Conservation (phyloP, 2,113 vertebrate species). For the Notarius lentiginosus region DNA sequence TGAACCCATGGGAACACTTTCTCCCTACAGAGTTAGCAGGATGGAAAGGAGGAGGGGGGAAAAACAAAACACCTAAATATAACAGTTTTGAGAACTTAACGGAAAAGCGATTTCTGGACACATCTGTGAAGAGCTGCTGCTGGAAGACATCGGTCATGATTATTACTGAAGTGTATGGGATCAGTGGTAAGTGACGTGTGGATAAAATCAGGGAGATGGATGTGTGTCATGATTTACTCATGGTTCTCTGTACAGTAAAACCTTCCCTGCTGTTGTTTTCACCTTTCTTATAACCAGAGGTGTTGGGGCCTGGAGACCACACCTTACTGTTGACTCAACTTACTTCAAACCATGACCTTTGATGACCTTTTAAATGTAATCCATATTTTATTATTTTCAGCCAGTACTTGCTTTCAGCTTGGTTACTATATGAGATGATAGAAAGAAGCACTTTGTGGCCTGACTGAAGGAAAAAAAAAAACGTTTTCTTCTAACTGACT, state of each 20-base stretch:
- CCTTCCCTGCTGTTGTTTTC: not conserved
- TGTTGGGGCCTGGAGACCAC: not conserved
- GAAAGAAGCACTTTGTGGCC: not conserved
- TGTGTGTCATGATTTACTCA: not conserved
- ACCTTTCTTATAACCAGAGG: not conserved
- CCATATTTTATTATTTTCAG: not conserved
- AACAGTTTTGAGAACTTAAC: not conserved
- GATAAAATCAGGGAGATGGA: not conserved
- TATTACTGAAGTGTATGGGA: not conserved
- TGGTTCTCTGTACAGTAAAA: not conserved
- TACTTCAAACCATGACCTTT: not conserved
- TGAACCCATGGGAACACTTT: not conserved
- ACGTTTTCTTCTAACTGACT: not conserved
- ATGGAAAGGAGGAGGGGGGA: not conserved
- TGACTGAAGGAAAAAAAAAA: not conserved
- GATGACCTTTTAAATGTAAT: not conserved
- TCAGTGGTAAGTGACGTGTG: not conserved
- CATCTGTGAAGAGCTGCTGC: not conserved
- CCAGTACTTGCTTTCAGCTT: not conserved
- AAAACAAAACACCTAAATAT: not conserved
- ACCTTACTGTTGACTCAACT: not conserved
- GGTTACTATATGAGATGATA: not conserved
- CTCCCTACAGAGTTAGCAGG: not conserved
- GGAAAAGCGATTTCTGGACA: not conserved
- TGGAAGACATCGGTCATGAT: not conserved